Percentiles rank a stretch among this genome's conserved stretches.
phyloP scores from a whole-genome alignment of 2,113 vertebrate genomes.

The Girardinichthys multiradiatus region DNA sequence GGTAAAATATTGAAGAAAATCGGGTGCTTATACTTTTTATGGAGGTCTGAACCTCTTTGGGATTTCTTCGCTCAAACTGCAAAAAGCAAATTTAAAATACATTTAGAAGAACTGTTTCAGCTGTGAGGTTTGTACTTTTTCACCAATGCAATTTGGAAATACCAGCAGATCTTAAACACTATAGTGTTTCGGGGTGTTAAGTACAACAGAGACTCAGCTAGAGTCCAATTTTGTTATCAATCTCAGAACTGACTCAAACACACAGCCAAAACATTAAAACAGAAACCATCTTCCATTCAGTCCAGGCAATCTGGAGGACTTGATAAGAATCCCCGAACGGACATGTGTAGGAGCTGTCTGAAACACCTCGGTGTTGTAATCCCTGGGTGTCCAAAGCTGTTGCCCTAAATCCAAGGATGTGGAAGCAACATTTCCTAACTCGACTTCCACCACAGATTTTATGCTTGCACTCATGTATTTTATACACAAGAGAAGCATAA shows the following conservation, averaged over 20 bases:
- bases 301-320: conserved; percentile 14
- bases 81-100: conserved; percentile 33
- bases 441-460: neutral
- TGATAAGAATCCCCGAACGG: conserved; percentile 22
- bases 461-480: neutral
- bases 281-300: conserved; percentile 29
- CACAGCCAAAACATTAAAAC: conserved; percentile 26
- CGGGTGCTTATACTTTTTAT: too few relatives aligned
- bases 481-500: neutral
- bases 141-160: neutral
- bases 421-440: neutral
- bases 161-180: neutral
- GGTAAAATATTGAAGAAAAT: neutral
- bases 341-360: conserved; percentile 6
- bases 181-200: neutral
- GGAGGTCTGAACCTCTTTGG: too few relatives aligned
- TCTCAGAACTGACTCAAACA: conserved; percentile 19
- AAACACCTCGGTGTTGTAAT: conserved; percentile 1
- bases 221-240: neutral
- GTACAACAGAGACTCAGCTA: neutral
- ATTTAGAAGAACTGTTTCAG: conserved; percentile 21
- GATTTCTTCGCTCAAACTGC: neutral
- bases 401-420: neutral
- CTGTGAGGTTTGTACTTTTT: conserved; percentile 9
- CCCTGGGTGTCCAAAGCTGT: neutral